A percentile compares a stretch with the other conserved stretches of the same genome.
These are phyloP conservation scores for Xanthorhoe spadicearia DNA, from an alignment of 2,888 invertebrate genomes.

Conservation along the genomic window DNA sequence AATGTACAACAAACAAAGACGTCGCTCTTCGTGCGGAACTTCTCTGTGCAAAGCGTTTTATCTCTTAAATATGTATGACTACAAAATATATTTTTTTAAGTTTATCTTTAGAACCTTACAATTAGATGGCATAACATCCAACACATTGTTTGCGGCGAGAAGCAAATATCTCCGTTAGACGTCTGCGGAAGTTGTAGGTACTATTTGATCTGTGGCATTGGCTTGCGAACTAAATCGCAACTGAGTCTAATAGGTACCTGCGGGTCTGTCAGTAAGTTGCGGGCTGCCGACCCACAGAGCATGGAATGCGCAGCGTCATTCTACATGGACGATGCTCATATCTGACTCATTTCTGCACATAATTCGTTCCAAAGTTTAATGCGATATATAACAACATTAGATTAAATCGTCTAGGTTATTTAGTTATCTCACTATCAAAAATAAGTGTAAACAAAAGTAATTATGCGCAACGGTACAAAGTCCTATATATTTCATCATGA, in stretches of 20 bases:
- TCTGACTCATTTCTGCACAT: too few relatives aligned
- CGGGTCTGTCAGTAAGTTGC: slow-evolving; percentile 14
- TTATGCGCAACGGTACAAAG: too few relatives aligned
- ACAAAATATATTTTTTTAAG: neutral
- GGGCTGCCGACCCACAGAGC: slow-evolving; percentile 6
- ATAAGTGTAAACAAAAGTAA: too few relatives aligned
- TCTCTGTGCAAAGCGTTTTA: neutral
- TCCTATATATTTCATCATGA: too few relatives aligned
- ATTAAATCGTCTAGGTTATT: too few relatives aligned
- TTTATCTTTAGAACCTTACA: neutral
- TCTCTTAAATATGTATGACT: neutral
- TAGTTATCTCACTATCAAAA: too few relatives aligned
- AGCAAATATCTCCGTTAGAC: neutral
- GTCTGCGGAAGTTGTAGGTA: neutral
- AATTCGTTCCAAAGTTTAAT: too few relatives aligned
- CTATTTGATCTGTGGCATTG: neutral
- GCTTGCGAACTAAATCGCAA: slow-evolving; percentile 5
- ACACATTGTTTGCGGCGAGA: too few relatives aligned
- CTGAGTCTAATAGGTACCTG: slow-evolving; percentile 4
- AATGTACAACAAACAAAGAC: slow-evolving; percentile 17
- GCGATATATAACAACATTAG: too few relatives aligned
- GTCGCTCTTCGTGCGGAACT: slow-evolving; percentile 1
- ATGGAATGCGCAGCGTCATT: neutral
- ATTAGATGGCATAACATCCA: too few relatives aligned
- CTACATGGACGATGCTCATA: neutral